Base-by-base conservation (phyloP, 2,888 invertebrate species). In the Tortricodes alternella region DNA sequence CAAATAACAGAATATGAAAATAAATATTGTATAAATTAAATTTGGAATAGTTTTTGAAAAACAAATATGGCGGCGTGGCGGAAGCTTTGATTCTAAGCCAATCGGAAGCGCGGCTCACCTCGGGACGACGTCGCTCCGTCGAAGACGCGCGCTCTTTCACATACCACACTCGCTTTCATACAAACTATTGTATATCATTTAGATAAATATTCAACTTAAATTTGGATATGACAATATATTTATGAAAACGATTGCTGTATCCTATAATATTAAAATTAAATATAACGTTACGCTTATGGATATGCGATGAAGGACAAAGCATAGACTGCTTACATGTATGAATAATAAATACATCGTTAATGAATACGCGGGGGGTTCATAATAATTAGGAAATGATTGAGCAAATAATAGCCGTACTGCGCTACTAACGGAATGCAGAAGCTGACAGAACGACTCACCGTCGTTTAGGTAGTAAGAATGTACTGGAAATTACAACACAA, bases 231-330 rank as follows among this genome's bases (percentile, higher is more conserved):
- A 2, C 19, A 32, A 41, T 19, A 38, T 1, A 37, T 2, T 6
- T 21, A 48, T 34, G n/a, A 9, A 55, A 55, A 48, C 53, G 48
- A 55, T 24, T 41, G 48, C 5, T 24, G 39, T 21, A 7, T 27
- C 19, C 18, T 41, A 44, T 29, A 11, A 13, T 15, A 13, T 46
- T 32, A 46, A 39, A 32, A 48, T 41, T 23, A 48, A 41, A 41
- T 46, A 32, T 50, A 53, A 32, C 13, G 7, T 21, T 21, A 52
- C 19, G 29, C 46, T 46, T 58, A 43, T 53, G 55, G 19, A 29
- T 53, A 67, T 61, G 67, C 64, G 66, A 72, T 74, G 76, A 72
- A 75, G 74, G 80, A 79, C 80, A 75, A 76, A 76, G 74, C 78
- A 67, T 66, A 70, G 74, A 68, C 56, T 60, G 49, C 15, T 41